Percentiles rank a stretch among this genome's conserved stretches.
Evolutionary conservation across 2,888 invertebrate species (phyloP).

Genomic region (Macrophya annulata): DNA sequence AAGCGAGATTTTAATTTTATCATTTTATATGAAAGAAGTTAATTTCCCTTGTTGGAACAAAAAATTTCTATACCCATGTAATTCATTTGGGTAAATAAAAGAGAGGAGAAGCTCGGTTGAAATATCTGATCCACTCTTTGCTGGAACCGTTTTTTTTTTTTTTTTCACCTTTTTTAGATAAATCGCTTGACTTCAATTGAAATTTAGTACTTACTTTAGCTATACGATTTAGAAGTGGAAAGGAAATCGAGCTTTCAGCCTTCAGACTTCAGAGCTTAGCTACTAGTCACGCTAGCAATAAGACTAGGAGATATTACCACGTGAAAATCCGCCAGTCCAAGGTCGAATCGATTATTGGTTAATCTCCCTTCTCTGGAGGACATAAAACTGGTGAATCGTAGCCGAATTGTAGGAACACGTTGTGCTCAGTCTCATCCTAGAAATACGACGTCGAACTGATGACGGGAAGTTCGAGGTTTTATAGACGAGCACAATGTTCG

Average conservation of each 20-base stretch:
- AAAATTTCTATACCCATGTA: not conserved
- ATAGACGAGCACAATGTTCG: conserved; percentile 57
- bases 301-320: not conserved
- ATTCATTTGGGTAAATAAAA: not conserved
- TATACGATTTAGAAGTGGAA: not conserved
- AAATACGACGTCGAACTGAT: conserved; percentile 56
- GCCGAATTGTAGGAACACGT: conserved; percentile 1
- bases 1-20: not conserved
- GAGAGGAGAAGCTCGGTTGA: not conserved
- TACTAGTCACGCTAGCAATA: conserved; percentile 23
- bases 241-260: conserved; percentile 16
- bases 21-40: not conserved
- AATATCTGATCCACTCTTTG: not conserved
- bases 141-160: not conserved
- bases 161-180: not conserved
- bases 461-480: conserved; percentile 67
- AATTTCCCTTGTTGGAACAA: not conserved
- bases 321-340: conserved; percentile 21
- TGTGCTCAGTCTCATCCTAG: not conserved
- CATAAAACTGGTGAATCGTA: not conserved
- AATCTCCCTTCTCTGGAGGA: conserved; percentile 43
- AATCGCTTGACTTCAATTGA: not conserved
- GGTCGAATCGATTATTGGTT: conserved; percentile 50
- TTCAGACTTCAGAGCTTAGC: not conserved
- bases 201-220: not conserved